Evolutionary conservation across 1,140 invertebrate genomes (phyloP).

Genomic region (Caerostris extrusa): DNA sequence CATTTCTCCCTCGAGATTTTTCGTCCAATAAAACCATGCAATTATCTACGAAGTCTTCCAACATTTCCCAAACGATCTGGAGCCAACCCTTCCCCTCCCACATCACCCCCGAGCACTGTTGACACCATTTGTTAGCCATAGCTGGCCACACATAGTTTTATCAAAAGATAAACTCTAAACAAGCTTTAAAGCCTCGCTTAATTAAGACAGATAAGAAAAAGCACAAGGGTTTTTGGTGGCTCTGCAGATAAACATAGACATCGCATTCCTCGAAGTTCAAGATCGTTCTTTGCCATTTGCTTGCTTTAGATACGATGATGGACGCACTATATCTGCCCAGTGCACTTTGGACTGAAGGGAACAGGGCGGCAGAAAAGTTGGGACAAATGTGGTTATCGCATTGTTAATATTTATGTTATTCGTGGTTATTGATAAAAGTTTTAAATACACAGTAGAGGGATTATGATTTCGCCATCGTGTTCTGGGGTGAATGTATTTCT

Average conservation of each 20-base stretch:
- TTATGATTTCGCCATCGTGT: background rate
- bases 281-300: background rate
- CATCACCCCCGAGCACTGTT: background rate
- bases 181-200: conserved; percentile 16
- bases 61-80: background rate
- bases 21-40: background rate
- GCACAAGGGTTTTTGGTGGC: background rate
- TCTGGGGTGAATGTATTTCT: no score
- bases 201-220: background rate
- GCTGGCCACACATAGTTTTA: background rate
- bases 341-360: background rate
- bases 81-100: background rate
- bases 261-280: background rate
- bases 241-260: background rate
- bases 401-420: background rate
- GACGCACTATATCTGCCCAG: background rate
- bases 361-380: background rate
- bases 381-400: background rate
- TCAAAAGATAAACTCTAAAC: conserved; percentile 13
- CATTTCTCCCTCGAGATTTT: background rate
- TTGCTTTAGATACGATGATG: background rate
- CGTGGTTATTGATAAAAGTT: background rate
- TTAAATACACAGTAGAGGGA: no score
- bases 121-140: background rate
- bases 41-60: background rate